These are phyloP conservation scores for Cantharis rufa DNA, from an alignment of 2,888 invertebrate species.

Conservation along the genomic window DNA sequence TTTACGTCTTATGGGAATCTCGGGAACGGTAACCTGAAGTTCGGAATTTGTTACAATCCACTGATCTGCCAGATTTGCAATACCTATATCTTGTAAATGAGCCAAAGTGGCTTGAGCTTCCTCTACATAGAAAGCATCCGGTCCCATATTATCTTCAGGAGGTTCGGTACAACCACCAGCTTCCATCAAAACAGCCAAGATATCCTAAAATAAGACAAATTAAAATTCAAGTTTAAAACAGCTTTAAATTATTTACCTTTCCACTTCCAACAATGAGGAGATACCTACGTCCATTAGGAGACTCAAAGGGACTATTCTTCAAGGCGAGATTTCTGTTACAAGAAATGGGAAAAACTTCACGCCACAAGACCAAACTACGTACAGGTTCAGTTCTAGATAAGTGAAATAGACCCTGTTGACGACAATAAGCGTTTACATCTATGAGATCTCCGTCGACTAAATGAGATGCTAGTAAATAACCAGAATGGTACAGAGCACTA, in stretches of 20 bases:
- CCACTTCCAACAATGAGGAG: constrained; percentile 75
- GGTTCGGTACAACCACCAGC: constrained; percentile 75
- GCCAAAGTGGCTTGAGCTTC: constrained; percentile 86
- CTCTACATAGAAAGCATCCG: constrained; percentile 85
- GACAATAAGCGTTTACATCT: constrained; percentile 76
- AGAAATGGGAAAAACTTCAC: constrained; percentile 69
- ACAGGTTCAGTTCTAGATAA: constrained; percentile 69
- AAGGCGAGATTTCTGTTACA: constrained; percentile 47
- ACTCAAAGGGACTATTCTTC: constrained; percentile 47
- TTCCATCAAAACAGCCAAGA: constrained; percentile 74
- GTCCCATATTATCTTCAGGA: constrained; percentile 66
- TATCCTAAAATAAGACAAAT: constrained; percentile 53
- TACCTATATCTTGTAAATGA: constrained; percentile 74
- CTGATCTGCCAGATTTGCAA: constrained; percentile 70
- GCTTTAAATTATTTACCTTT: constrained; percentile 46
- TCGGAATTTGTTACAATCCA: constrained; percentile 71
- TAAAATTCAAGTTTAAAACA: too few relatives aligned
- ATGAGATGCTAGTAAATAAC: constrained; percentile 78
- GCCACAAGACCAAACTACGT: constrained; percentile 76
- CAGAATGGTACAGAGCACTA: constrained; percentile 61
- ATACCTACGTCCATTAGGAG: constrained; percentile 71
- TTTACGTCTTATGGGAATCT: constrained; percentile 34
- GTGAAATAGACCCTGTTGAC: constrained; percentile 74
- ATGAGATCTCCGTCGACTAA: constrained; percentile 73
- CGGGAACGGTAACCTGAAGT: constrained; percentile 59